Base-by-base conservation (phyloP, 2,113 vertebrate species). In the Phylloscopus whistleri region DNA sequence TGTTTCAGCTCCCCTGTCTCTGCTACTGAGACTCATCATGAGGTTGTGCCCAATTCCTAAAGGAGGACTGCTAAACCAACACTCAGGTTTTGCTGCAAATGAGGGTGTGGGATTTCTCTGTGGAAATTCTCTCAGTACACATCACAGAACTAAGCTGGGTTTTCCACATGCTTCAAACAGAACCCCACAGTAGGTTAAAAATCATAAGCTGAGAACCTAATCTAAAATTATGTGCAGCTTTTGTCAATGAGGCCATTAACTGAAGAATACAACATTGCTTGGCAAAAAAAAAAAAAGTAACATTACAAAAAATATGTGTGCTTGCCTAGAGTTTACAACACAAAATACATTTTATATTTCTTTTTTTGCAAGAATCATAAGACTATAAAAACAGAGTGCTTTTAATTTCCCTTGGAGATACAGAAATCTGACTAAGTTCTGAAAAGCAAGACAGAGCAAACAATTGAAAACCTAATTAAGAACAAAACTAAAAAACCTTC, bases 401-500 rank as follows among this genome's bases (percentile, higher is more conserved):
- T 94, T 78, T 78, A 30, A 89, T 70, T 94, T 90, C 62, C 66
- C 67, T 55, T 72, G 67, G 53, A 87, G 55, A 78, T 66, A 87
- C 19, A 33, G 30, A 75, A 79, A 84, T 75, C n/a, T 87, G n/a
- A 85, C 31, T 66, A 43, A 46, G 27, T 7, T 80, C 31, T 51
- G 68, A 49, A 73, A 80, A 77, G 44, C 10, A 78, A 73, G 44
- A 76, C 0, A 37, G n/a, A 79, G 31, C 2, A 43, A 74, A 9
- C 17, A 51, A 56, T 0, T 72, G 56, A 68, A 73, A 83, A 81
- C 4, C 20, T 39, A 35, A 84, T 62, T 70, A 82, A 58, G 55
- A 86, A 52, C 13, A 35, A 41, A 39, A 58, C 19, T n/a, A 28
- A 58, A 82, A 91, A 51, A 5, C 2, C 2, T 55, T 79, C 30